Base-by-base conservation (phyloP, 53 echinoderm and acorn worm genomes). In the Holothuria leucospilota region DNA sequence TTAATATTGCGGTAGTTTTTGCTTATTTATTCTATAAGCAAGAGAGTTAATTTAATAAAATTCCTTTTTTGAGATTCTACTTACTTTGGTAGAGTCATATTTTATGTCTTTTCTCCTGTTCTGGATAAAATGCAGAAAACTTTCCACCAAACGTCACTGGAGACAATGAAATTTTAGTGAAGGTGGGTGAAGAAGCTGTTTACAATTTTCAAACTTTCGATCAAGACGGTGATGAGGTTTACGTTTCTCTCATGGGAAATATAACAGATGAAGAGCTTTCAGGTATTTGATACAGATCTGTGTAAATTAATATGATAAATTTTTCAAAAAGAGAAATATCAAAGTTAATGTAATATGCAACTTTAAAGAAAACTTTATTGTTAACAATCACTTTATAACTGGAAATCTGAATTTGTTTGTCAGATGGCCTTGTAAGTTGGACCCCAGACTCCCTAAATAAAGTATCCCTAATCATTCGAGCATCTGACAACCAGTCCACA, bases 141-240 rank as follows among this genome's bases (percentile, higher is more conserved):
- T 96, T 94, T 46, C 96, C 96, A 38, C 96, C 96, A 13, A 91
- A 94, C 40, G 77, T 96, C 69, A 93, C 91, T 29, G 89, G 88
- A 49, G 84, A 69, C 18, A 46, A 70, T 52, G 82, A 42, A 68
- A 29, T 81, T 9, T 68, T 52, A 49, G 94, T 89, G 7, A 49
- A 64, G 11, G 94, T 96, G 0, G 93, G 93, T 13, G 66, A 82
- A 51, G 67, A 68, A 20, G 78, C 90, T 67, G 64, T 25, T 34
- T 92, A 90, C 40, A 68, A 53, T 28, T 90, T 94, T 30, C 68
- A 69, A 15, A 85, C 94, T 13, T 87, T 63, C 49, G 96, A 96
- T 56, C 89, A 91, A 13, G 91, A 96, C 42, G 96, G 94, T 16
- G 82, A 91, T 60, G 29, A 20, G 3, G 80, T 96, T 71, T 81